Base-by-base conservation (phyloP, 2,113 vertebrate genomes). In the Suncus etruscus region DNA sequence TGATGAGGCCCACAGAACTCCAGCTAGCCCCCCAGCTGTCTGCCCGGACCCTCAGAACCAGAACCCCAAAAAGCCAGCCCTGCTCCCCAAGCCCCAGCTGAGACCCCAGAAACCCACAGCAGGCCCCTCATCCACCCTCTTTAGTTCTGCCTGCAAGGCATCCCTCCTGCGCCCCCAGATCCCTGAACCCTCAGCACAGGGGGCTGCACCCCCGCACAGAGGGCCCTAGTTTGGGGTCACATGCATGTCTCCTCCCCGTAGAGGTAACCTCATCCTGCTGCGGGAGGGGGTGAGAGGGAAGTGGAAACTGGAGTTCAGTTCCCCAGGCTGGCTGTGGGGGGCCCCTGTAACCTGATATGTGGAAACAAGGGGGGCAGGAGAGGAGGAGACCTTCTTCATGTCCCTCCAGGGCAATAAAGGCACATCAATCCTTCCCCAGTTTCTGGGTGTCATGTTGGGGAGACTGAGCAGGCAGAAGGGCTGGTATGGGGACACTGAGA, bases 1-100 rank as follows among this genome's bases (percentile, higher is more conserved):
- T 27, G 81, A 66, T 39, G 14, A 16, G 83, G 69, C 29, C 12
- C 83, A 1, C n/a, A 61, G 75, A 45, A 11, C 24, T 0, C 86
- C 58, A 66, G 32, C 24, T 9, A 0, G 32, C 15, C 22, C 5
- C 0, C 11, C 47, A 9, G 7, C 63, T 66, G 63, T 54, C 50
- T 39, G 27, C 39, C 87, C 45, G 77, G 25, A 27, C 51, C 78
- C 68, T 1, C 20, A 25, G 45, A 29, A 51, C 3, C 86, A 22
- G 39, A n/a, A 12, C 54, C 63, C 1, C 32, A 11, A 29, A 65
- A 95, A 96, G 45, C 93, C 95, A 69, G 75, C 90, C 16, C 85
- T 95, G 9, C 86, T 27, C 2, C 94, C 94, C 6, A 95, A 94
- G 48, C 88, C 93, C 1, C 79, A 88, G 79, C 22, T 93, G 6